Base-by-base conservation (phyloP, 1,140 invertebrate genomes). In the Ceratitis capitata region DNA sequence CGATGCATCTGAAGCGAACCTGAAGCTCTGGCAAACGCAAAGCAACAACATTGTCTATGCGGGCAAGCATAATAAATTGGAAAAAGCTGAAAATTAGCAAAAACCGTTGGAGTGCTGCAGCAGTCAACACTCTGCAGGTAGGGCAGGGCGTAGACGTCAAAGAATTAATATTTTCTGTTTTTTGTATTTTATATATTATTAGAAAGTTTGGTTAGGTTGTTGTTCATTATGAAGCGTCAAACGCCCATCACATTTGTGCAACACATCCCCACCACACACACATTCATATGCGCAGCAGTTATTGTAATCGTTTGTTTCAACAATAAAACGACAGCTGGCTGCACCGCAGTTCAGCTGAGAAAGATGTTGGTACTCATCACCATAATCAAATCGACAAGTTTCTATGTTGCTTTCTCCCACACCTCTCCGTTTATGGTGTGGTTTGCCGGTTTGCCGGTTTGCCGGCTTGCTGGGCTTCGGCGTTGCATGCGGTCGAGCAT, bases 121-220 rank as follows among this genome's bases (percentile, higher is more conserved):
- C 16, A 53, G 49, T 1, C 49, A 5, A 19, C 19, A 19, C 49
- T 56, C n/a, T 56, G 10, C 23, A 19, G 12, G 51, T 56, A 9
- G 5, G 3, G 39, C 64, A 45, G 29, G 29, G 61, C 58, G 58
- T 69, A 32, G 61, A 39, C 29, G n/a, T 78, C n/a, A 45, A 45
- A 78, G 69, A 78, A 78, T 78, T 78, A 78, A 78, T 78, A 78
- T 45, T 78, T 42, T 78, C 45, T n/a, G n/a, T n/a, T n/a, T n/a
- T n/a, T n/a, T n/a, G n/a, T n/a, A n/a, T n/a, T n/a, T n/a, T n/a
- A n/a, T n/a, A n/a, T 47, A 78, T 45, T 42, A 78, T 78, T 78
- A 78, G 69, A 78, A 78, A 78, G 69, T 78, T 45, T 45, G 69
- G 9, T 45, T n/a, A n/a, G n/a, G n/a, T n/a, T n/a, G n/a, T n/a